These are phyloP conservation scores for Trogon melanurus DNA, from an alignment of 2,113 vertebrate species.

Conservation along the genomic window DNA sequence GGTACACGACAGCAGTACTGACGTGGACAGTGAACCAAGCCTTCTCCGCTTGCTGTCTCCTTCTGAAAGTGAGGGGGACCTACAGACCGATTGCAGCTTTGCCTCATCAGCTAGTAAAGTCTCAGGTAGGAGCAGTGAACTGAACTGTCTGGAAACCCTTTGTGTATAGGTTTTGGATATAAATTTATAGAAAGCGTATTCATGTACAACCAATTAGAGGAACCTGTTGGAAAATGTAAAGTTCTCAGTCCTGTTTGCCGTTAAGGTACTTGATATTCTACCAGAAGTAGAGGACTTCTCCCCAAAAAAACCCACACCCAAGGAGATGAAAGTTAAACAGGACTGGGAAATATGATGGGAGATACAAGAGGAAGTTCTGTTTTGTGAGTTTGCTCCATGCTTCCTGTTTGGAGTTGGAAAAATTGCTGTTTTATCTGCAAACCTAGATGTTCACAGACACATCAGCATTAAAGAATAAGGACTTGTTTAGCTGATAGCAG, in stretches of 20 bases:
- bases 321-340: not conserved
- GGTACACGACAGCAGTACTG: conserved; percentile 62
- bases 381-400: not conserved
- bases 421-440: not conserved
- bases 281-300: not conserved
- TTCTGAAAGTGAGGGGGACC: conserved; percentile 66
- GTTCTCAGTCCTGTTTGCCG: not conserved
- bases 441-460: not conserved
- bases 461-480: not conserved
- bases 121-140: conserved; percentile 67
- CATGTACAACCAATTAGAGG: not conserved
- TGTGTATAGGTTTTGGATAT: not conserved
- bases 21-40: conserved; percentile 61
- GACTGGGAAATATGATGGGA: not conserved
- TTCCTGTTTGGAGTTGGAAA: not conserved
- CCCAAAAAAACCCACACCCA: not conserved
- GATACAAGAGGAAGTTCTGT: not conserved
- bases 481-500: not conserved
- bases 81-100: conserved; percentile 44
- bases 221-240: not conserved
- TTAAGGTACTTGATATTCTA: not conserved
- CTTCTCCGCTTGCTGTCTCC: not conserved
- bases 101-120: conserved; percentile 31
- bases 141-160: not conserved
- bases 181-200: not conserved